Percentiles rank a stretch among this genome's conserved stretches.
These are phyloP conservation scores for Lithobates pipiens DNA, from an alignment of 2,797 vertebrate species.

Conservation along the genomic window DNA sequence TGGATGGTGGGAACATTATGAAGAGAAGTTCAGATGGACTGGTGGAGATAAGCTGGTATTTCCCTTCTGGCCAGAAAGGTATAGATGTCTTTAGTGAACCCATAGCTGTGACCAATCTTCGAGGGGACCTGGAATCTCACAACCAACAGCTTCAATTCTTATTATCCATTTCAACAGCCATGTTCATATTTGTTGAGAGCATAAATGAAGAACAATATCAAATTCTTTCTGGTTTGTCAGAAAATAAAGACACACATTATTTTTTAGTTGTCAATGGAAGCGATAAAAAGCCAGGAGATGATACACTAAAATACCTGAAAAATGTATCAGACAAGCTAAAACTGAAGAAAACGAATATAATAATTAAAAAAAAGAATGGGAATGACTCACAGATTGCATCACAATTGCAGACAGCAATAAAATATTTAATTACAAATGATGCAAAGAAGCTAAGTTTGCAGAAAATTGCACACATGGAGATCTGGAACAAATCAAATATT, in stretches of 20 bases:
- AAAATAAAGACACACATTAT: slow-evolving; percentile 45
- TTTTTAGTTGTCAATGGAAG: slow-evolving; percentile 68
- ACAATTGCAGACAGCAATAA: slow-evolving; percentile 53
- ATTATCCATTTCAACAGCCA: slow-evolving; percentile 75
- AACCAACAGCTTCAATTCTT: slow-evolving; percentile 75
- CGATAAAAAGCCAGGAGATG: slow-evolving; percentile 53
- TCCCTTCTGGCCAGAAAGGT: slow-evolving; percentile 74
- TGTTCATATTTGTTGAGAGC: slow-evolving; percentile 60
- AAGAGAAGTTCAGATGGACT: too few species aligned
- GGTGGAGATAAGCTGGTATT: slow-evolving; percentile 70
- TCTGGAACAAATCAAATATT: slow-evolving; percentile 68
- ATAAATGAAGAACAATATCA: slow-evolving; percentile 74
- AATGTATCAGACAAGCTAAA: slow-evolving; percentile 55
- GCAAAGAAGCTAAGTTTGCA: slow-evolving; percentile 71
- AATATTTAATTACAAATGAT: slow-evolving; percentile 64
- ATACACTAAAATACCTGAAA: slow-evolving; percentile 64
- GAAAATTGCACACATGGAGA: slow-evolving; percentile 69
- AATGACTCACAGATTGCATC: slow-evolving; percentile 62
- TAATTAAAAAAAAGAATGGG: slow-evolving; percentile 66
- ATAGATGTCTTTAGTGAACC: slow-evolving; percentile 76
- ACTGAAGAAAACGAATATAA: slow-evolving; percentile 64
- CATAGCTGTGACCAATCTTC: slow-evolving; percentile 78
- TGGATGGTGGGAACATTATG: too few species aligned
- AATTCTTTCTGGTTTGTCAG: slow-evolving; percentile 59
- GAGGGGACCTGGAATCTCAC: slow-evolving; percentile 76